Percentiles rank a stretch among this genome's conserved stretches.
Evolutionary conservation across 1,140 invertebrate species (phyloP).

Genomic region (Sminthurides bifidus): DNA sequence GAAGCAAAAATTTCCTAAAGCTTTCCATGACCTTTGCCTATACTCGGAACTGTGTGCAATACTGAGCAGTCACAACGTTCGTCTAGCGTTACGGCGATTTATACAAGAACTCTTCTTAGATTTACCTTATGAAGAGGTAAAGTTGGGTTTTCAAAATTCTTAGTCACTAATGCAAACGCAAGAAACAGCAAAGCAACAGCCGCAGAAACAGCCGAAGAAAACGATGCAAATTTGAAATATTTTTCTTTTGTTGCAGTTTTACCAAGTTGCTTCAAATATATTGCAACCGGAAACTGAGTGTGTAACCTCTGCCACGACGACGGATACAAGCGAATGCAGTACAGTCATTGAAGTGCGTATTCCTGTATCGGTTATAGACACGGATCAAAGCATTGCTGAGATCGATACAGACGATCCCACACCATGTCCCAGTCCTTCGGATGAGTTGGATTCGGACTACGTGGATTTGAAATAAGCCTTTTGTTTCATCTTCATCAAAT

Average conservation of each 20-base stretch:
- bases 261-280: constrained; percentile 4
- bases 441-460: not conserved
- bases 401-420: not conserved
- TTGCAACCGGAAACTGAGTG: not conserved
- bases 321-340: not conserved
- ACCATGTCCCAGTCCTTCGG: not conserved
- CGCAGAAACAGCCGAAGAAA: too few species aligned
- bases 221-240: not conserved
- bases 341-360: constrained; percentile 7
- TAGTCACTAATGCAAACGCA: not conserved
- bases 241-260: constrained; percentile 5
- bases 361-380: not conserved
- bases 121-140: constrained; percentile 56
- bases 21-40: constrained; percentile 78
- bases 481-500: too few species aligned
- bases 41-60: constrained; percentile 82
- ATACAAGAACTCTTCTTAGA: constrained; percentile 90
- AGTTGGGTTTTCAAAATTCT: not conserved
- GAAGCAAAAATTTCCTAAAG: constrained; percentile 71
- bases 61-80: constrained; percentile 64
- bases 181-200: not conserved
- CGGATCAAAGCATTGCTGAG: not conserved
- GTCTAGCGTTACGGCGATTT: constrained; percentile 70
- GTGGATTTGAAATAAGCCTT: constrained; percentile 8
- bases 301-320: not conserved